phyloP scores from a whole-genome alignment of 2,113 vertebrate species.

The Scytalopus superciliaris region DNA sequence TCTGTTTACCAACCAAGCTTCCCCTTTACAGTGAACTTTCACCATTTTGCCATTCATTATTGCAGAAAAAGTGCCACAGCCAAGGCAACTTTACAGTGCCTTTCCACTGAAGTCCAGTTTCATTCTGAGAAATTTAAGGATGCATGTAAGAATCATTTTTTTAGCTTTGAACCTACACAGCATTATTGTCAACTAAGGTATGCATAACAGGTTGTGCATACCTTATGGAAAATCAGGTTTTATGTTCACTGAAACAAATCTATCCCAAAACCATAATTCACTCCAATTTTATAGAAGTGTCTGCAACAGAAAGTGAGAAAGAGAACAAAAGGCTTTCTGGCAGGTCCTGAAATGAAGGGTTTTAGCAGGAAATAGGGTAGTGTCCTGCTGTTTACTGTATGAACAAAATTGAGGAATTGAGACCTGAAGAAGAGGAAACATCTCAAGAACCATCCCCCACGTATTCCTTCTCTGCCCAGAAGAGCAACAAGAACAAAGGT shows the following conservation, averaged over 20 bases:
- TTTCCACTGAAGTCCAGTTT: neutral
- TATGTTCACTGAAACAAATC: neutral
- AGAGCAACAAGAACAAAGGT: neutral
- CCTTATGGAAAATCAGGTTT: neutral
- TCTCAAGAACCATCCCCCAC: neutral
- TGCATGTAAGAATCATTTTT: neutral
- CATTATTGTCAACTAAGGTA: neutral
- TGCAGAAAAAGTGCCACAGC: neutral
- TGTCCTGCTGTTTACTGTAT: neutral
- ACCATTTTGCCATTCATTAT: neutral
- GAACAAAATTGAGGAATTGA: slow-evolving; percentile 49
- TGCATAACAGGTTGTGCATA: neutral
- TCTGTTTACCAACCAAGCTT: neutral
- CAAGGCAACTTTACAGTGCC: neutral
- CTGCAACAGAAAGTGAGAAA: slow-evolving; percentile 10
- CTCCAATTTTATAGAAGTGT: neutral
- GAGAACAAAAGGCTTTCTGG: neutral
- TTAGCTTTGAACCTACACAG: neutral
- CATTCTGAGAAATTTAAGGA: neutral
- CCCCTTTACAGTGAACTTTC: neutral
- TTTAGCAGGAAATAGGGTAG: neutral
- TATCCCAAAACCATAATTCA: neutral
- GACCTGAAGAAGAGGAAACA: slow-evolving; percentile 39
- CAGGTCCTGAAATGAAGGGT: neutral
- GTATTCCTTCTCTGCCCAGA: neutral